A percentile compares a stretch with the other conserved stretches of the same genome.
Conservation (phyloP, 30 jellyfish, hydroid and myxozoan species). For the Catostylus mosaicus region DNA sequence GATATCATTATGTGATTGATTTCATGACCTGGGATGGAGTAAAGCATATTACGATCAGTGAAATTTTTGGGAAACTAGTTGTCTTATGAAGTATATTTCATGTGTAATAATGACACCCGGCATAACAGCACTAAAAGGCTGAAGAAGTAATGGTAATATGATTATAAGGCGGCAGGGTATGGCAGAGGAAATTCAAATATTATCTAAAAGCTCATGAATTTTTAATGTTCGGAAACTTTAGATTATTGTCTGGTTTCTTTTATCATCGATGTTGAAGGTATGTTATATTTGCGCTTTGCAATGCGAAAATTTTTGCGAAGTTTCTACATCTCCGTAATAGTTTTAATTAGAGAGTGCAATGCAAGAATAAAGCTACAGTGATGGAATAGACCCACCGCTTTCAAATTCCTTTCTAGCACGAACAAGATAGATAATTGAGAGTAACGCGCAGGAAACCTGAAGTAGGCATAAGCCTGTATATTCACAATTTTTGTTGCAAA, state of each 20-base stretch:
- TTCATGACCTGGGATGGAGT: constrained; percentile 16
- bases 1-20: constrained; percentile 14
- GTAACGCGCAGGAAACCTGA: no score
- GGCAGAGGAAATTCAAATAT: constrained; percentile 59
- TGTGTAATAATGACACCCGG: constrained; percentile 44
- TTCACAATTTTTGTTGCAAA: no score
- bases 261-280: constrained; percentile 17
- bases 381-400: no score
- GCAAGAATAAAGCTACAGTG: no score
- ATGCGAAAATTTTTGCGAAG: background rate
- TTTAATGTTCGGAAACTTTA: constrained; percentile 62
- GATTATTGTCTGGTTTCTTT: constrained; percentile 29
- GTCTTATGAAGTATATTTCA: constrained; percentile 10
- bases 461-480: no score
- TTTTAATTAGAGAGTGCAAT: background rate
- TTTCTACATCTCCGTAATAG: background rate
- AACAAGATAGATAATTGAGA: no score
- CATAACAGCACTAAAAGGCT: constrained; percentile 55
- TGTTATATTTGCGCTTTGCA: background rate
- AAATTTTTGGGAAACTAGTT: constrained; percentile 8
- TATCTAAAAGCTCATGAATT: constrained; percentile 53
- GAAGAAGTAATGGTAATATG: constrained; percentile 53
- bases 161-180: constrained; percentile 66
- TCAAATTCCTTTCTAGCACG: no score
- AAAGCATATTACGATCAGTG: constrained; percentile 7